These are phyloP conservation scores for Agrilus cyanescens DNA, from an alignment of 2,888 invertebrate species.

Conservation along the genomic window DNA sequence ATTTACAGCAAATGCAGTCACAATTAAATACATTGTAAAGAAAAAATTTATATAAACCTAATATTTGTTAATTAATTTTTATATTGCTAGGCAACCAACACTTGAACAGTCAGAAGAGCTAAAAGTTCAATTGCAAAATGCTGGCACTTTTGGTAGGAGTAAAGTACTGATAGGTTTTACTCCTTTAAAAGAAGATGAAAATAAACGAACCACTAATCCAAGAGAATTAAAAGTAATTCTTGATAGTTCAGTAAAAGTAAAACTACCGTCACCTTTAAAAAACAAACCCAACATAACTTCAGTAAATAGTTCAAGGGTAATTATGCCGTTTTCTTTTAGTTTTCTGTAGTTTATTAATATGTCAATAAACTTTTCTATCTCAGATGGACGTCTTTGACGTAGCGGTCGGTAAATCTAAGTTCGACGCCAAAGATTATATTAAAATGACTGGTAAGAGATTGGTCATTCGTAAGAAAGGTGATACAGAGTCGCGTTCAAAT, in stretches of 20 bases:
- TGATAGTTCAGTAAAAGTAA: slow-evolving; percentile 18
- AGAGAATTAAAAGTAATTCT: slow-evolving; percentile 26
- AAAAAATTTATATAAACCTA: slow-evolving; percentile 18
- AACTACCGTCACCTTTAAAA: no score
- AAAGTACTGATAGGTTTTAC: slow-evolving; percentile 25
- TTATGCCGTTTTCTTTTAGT: background rate
- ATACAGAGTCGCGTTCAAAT: no score
- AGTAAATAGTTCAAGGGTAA: slow-evolving; percentile 3
- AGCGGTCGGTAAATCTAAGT: no score
- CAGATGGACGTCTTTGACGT: no score
- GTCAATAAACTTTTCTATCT: no score
- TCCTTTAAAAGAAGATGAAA: slow-evolving; percentile 14
- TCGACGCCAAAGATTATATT: no score
- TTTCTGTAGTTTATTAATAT: background rate
- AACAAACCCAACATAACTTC: no score
- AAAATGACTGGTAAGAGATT: no score
- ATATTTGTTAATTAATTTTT: background rate
- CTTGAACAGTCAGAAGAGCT: slow-evolving; percentile 3
- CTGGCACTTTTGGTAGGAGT: slow-evolving; percentile 26
- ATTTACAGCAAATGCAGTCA: slow-evolving; percentile 16
- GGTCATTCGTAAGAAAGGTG: no score
- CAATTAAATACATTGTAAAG: slow-evolving; percentile 17
- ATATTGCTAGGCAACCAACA: slow-evolving; percentile 13
- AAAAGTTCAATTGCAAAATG: slow-evolving; percentile 4
- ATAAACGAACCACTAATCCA: slow-evolving; percentile 25